Percentiles rank a stretch among this genome's conserved stretches.
phyloP scores from a whole-genome alignment of 1,140 invertebrate species.

The Lepidostoma basale region DNA sequence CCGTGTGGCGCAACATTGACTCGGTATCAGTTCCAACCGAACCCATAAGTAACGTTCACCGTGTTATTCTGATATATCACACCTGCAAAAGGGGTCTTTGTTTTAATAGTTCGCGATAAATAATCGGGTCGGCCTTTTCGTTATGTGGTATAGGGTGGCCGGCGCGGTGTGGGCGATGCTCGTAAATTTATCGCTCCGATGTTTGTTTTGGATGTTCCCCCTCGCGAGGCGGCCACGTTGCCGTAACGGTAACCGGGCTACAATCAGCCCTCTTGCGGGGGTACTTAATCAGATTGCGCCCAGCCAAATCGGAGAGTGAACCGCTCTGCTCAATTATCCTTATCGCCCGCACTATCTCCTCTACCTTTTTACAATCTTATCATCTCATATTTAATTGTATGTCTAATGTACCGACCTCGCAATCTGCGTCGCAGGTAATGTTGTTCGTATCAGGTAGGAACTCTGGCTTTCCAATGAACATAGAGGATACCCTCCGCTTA shows the following conservation, averaged over 20 bases:
- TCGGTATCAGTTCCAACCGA: neutral
- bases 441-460: too few species aligned
- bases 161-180: neutral
- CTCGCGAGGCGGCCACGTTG: neutral
- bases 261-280: too few species aligned
- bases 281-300: too few species aligned
- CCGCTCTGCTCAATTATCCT: too few species aligned
- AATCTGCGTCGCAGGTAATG: too few species aligned
- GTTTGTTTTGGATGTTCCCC: conserved; percentile 29
- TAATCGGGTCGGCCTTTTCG: conserved; percentile 31
- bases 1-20: neutral
- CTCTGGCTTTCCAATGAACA: too few species aligned
- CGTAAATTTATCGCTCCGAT: conserved; percentile 33
- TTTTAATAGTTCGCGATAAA: conserved; percentile 40
- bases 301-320: too few species aligned
- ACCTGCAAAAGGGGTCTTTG: conserved; percentile 8
- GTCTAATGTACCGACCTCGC: too few species aligned
- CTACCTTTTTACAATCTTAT: too few species aligned
- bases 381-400: too few species aligned
- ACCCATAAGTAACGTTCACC: conserved; percentile 3
- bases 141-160: neutral
- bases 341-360: too few species aligned
- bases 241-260: neutral
- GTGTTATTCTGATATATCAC: conserved; percentile 19
- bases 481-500: too few species aligned